A percentile compares a stretch with the other conserved stretches of the same genome.
phyloP scores from a whole-genome alignment of 2,797 vertebrate species.

The Zenarchopterus dispar region DNA sequence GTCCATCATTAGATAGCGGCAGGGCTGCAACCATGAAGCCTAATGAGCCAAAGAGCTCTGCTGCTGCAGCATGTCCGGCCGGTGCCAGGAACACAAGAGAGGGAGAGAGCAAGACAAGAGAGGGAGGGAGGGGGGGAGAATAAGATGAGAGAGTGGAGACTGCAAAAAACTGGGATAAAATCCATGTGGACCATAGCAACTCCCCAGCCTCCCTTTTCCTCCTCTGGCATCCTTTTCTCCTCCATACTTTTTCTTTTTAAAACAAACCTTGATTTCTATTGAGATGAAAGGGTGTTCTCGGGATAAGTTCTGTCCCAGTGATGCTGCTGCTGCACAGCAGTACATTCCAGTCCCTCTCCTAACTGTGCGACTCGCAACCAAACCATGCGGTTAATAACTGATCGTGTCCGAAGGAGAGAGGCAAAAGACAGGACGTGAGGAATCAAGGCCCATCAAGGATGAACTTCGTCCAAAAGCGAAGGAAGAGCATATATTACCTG shows the following conservation, averaged over 20 bases:
- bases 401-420: conserved; percentile 69
- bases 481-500: conserved; percentile 89
- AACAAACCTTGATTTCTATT: conserved; percentile 23
- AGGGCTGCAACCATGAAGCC: conserved; percentile 79
- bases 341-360: conserved; percentile 77
- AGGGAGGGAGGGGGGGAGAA: conserved; percentile 59
- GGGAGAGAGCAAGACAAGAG: conserved; percentile 51
- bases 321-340: conserved; percentile 77
- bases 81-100: conserved; percentile 73
- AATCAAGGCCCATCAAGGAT: conserved; percentile 69
- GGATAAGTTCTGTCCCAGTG: conserved; percentile 79
- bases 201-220: conserved; percentile 71
- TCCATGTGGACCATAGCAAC: conserved; percentile 81
- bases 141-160: conserved; percentile 68
- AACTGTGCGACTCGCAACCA: conserved; percentile 68
- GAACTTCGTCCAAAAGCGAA: conserved; percentile 77
- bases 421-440: conserved; percentile 62
- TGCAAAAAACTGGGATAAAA: conserved; percentile 72
- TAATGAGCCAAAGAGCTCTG: conserved; percentile 82
- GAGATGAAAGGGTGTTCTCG: conserved; percentile 62
- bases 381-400: conserved; percentile 79
- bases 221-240: conserved; percentile 71
- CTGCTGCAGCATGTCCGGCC: conserved; percentile 83
- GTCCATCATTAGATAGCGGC: conserved; percentile 77
- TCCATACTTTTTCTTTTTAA: conserved; percentile 55